A percentile compares a stretch with the other conserved stretches of the same genome.
phyloP scores from a whole-genome alignment of 2,797 vertebrate genomes.

The Enteromius mattozi region DNA sequence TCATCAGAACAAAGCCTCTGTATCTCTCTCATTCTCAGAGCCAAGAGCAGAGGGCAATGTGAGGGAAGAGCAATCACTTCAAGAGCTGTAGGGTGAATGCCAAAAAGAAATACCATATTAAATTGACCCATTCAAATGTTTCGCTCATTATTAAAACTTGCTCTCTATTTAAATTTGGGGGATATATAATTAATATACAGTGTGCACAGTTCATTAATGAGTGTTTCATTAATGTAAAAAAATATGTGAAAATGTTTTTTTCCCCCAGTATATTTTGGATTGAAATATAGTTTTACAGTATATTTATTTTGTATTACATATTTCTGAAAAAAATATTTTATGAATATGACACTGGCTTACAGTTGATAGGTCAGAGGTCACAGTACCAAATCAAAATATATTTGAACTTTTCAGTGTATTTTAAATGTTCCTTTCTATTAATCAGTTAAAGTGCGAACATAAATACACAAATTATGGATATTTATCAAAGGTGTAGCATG shows the following conservation, averaged over 20 bases:
- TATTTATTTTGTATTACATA: not conserved
- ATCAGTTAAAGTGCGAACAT: not conserved
- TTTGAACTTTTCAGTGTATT: not conserved
- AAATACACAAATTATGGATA: not conserved
- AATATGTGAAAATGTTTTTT: not conserved
- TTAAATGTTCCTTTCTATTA: not conserved
- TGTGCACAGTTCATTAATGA: not conserved
- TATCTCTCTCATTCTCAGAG: not conserved
- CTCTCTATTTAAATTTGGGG: not conserved
- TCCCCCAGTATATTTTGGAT: not conserved
- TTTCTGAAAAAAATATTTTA: not conserved
- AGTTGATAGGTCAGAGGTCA: not conserved
- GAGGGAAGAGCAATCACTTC: not conserved
- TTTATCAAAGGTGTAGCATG: slow-evolving; percentile 4
- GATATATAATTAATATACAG: not conserved
- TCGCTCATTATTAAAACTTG: not conserved
- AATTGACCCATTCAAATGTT: not conserved
- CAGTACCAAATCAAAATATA: not conserved
- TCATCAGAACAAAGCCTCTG: slow-evolving; percentile 41
- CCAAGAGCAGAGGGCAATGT: slow-evolving; percentile 7
- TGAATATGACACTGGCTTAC: not conserved
- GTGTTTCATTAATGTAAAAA: too few species aligned
- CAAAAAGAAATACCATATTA: not conserved
- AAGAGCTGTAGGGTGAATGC: not conserved
- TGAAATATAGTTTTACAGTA: not conserved